A percentile compares a stretch with the other conserved stretches of the same genome.
Evolutionary conservation across 2,888 invertebrate genomes (phyloP).

Genomic region (Mimachlamys varia): DNA sequence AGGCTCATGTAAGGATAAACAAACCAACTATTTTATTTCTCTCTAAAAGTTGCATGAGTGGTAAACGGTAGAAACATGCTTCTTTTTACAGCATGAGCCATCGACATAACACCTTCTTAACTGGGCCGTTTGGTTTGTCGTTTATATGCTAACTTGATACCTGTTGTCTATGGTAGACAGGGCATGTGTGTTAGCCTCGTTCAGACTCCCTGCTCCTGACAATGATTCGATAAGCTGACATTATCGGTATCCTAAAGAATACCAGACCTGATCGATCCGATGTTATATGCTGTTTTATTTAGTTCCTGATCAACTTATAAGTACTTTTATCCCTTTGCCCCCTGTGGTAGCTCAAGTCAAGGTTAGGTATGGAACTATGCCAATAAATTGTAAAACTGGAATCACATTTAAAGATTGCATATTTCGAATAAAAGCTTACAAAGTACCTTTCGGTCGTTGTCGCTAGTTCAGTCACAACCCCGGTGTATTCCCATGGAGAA

Average conservation of each 20-base stretch:
- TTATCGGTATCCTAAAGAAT: neutral
- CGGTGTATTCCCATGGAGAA: neutral
- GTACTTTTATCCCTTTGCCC: neutral
- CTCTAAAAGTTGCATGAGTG: too few relatives aligned
- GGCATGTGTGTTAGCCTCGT: neutral
- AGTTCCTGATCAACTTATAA: neutral
- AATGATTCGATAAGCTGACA: neutral
- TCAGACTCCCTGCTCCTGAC: neutral
- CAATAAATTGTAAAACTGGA: neutral
- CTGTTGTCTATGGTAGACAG: neutral
- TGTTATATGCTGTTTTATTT: neutral
- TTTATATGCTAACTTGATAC: neutral
- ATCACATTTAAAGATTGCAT: neutral
- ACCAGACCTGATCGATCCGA: neutral
- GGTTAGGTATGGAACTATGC: neutral
- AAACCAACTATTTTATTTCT: too few relatives aligned
- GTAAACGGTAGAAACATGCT: too few relatives aligned
- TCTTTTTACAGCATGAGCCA: too few relatives aligned
- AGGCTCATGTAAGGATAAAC: too few relatives aligned
- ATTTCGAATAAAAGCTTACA: neutral
- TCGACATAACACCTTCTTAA: neutral
- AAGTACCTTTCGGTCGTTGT: neutral
- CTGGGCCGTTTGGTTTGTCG: neutral
- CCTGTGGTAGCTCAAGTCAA: neutral
- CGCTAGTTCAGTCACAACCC: too few relatives aligned